Evolutionary conservation across 1,140 invertebrate genomes (phyloP).

Genomic region (Pristionchus pacificus): DNA sequence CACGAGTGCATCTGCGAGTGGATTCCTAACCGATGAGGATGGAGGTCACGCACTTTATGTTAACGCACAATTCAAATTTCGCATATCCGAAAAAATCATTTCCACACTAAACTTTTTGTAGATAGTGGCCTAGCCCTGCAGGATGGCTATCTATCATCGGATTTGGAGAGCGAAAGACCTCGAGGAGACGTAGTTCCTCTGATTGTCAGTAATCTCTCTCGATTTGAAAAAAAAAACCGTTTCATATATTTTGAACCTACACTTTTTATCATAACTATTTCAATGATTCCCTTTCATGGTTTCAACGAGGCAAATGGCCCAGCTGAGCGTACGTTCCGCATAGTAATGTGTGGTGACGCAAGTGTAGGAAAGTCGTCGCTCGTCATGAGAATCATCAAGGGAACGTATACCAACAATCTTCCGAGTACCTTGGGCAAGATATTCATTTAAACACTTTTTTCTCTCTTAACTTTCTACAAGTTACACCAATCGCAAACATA

Average conservation of each 20-base stretch:
- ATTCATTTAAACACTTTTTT: not conserved
- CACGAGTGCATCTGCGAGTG: not conserved
- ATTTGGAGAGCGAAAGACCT: conserved; percentile 3
- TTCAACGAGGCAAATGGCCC: conserved; percentile 58
- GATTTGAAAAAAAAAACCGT: conserved; percentile 5
- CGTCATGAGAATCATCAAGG: conserved; percentile 67
- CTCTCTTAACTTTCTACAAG: too few relatives aligned
- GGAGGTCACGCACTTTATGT: not conserved
- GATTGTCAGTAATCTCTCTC: conserved; percentile 8
- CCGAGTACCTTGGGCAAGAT: conserved; percentile 66
- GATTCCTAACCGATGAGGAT: not conserved
- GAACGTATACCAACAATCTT: conserved; percentile 64
- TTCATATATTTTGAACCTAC: too few relatives aligned
- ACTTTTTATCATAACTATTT: not conserved
- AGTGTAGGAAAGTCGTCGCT: conserved; percentile 70
- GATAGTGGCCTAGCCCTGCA: not conserved
- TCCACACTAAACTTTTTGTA: not conserved
- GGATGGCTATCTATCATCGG: not conserved
- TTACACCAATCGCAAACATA: conserved; percentile 30
- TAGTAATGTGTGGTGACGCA: conserved; percentile 69
- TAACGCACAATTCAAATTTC: not conserved
- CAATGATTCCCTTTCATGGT: conserved; percentile 30
- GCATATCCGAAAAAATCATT: not conserved
- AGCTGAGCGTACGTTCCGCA: conserved; percentile 67
- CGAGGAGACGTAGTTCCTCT: conserved; percentile 24